A percentile compares a stretch with the other conserved stretches of the same genome.
These are phyloP conservation scores for Bolinopsis microptera DNA, from an alignment of 37 sponge, comb jelly and placozoan genomes.

Conservation along the genomic window DNA sequence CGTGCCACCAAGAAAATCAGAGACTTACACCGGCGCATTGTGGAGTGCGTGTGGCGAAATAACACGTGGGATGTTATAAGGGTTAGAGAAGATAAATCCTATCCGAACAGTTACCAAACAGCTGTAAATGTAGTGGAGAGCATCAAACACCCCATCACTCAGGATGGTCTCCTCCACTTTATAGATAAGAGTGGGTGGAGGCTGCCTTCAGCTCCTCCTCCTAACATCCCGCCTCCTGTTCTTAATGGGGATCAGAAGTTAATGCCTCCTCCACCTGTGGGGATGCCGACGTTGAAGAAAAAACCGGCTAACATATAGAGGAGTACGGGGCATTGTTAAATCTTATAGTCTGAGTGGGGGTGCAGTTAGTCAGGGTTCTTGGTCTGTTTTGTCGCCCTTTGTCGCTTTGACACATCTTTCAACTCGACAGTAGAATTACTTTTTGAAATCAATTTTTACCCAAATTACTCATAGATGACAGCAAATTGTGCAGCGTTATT, in stretches of 20 bases:
- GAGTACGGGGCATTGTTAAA: too few species aligned
- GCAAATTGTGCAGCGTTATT: too few species aligned
- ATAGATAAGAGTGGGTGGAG: constrained; percentile 41
- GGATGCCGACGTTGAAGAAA: not conserved
- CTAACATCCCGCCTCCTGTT: not conserved
- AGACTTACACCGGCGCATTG: constrained; percentile 80
- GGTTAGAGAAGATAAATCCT: constrained; percentile 88
- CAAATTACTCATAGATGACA: too few species aligned
- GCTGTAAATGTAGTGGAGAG: constrained; percentile 74
- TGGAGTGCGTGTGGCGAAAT: constrained; percentile 85
- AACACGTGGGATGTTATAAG: constrained; percentile 82
- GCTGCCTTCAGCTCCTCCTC: not conserved
- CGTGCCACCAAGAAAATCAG: constrained; percentile 76
- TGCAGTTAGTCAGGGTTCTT: too few species aligned
- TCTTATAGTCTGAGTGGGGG: too few species aligned
- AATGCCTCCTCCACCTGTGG: constrained; percentile 32
- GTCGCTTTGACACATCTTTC: too few species aligned
- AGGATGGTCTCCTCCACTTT: not conserved
- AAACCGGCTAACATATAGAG: constrained; percentile 19
- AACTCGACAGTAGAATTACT: too few species aligned
- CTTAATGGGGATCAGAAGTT: constrained; percentile 53
- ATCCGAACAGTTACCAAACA: constrained; percentile 84
- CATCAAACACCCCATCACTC: constrained; percentile 9
- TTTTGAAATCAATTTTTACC: too few species aligned
- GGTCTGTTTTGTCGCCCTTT: too few species aligned